Base-by-base conservation (phyloP, 2,888 invertebrate species). In the Gari tellinella region DNA sequence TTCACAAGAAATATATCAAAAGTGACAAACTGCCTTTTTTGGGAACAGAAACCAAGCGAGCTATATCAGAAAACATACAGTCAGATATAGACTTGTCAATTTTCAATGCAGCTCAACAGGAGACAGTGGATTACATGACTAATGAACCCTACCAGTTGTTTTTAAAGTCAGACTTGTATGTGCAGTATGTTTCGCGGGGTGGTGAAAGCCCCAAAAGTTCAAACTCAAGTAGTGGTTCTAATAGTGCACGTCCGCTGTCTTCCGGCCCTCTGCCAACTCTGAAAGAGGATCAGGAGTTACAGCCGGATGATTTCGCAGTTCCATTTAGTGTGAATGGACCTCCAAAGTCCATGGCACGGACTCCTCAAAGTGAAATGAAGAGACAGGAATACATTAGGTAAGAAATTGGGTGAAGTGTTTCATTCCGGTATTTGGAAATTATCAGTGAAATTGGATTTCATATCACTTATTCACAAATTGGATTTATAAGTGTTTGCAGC, bases 91-190 rank as follows among this genome's bases (percentile, higher is more conserved):
- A 95, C 92, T 94, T 95, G 87, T 95, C 94, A 86, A 95, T 98
- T 86, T 98, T 97, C 92, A 97, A 97, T 92, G 94, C 94, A 83
- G 96, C 96, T 92, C 96, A 96, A 90, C 93, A 94, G 66, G 95
- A 96, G 82, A 95, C 97, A 88, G 97, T 97, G 90, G 94, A 94
- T 48, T 94, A 95, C 70, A 97, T 98, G 91, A 95, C 95, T 80
- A 95, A 95, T 91, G 96, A 96, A 72, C 96, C 96, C 75, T 98
- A 98, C 93, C 96, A 96, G 68, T 95, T 96, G 92, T 99, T 99
- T 93, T 94, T 99, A 81, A 95, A 95, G 86, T 97, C 97, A 86
- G 97, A 98, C 89, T 94, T 96, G 92, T 98, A 98, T 94, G 95
- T 98, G 70, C 88, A 92, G 76, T 90, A 92, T 86, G 88, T 92